A percentile compares a stretch with the other conserved stretches of the same genome.
Conservation (phyloP, 2,797 vertebrate species). For the Poeciliopsis paucimaculata region DNA sequence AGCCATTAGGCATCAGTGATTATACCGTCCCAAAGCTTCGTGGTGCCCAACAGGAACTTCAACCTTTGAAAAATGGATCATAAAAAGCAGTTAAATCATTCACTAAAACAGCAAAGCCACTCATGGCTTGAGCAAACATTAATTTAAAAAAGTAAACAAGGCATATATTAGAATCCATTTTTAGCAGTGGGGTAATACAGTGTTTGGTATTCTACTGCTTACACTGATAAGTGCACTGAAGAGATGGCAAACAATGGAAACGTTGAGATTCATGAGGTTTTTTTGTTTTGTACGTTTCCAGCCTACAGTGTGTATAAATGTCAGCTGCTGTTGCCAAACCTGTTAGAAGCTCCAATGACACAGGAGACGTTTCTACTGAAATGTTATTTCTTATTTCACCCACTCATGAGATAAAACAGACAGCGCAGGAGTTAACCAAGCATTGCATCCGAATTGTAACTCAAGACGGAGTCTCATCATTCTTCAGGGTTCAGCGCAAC, state of each 20-base stretch:
- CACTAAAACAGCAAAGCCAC: not conserved
- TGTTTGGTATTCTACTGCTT: not conserved
- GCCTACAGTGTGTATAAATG: not conserved
- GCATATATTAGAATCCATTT: not conserved
- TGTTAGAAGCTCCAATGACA: too few relatives aligned
- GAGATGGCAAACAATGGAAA: not conserved
- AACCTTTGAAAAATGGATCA: constrained; percentile 6
- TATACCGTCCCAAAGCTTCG: not conserved
- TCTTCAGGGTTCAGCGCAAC: not conserved
- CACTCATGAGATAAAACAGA: not conserved
- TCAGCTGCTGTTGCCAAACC: not conserved
- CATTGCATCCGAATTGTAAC: not conserved
- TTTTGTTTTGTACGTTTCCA: not conserved
- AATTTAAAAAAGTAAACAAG: not conserved
- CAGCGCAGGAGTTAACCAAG: not conserved
- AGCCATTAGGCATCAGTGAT: not conserved
- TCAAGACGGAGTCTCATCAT: not conserved
- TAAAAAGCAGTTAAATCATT: constrained; percentile 3
- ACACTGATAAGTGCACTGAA: not conserved
- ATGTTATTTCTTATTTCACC: not conserved
- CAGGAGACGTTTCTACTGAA: not conserved
- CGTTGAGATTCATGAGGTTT: not conserved
- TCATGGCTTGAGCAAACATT: not conserved
- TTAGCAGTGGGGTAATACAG: not conserved
- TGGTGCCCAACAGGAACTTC: not conserved